Evolutionary conservation across 2,113 vertebrate genomes (phyloP).

Genomic region (Pitta sordida): DNA sequence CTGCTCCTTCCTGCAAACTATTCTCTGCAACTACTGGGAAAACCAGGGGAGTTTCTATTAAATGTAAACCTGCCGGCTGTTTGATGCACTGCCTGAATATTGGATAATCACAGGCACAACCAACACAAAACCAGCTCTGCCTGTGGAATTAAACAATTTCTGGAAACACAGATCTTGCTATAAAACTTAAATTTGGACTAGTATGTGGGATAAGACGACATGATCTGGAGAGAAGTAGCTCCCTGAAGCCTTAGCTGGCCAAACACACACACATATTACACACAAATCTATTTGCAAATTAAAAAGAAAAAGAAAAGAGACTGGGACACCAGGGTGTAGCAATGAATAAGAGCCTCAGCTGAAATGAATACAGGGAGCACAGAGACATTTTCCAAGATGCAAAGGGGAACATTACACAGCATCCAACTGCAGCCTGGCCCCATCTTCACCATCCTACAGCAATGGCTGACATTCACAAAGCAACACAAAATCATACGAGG

Average conservation of each 20-base stretch:
- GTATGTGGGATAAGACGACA: neutral
- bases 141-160: neutral
- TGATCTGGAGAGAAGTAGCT: neutral
- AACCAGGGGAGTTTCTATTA: neutral
- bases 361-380: neutral
- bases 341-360: neutral
- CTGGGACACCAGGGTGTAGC: neutral
- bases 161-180: neutral
- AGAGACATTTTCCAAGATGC: neutral
- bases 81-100: neutral
- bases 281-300: neutral
- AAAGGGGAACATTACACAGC: neutral
- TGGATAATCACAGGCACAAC: neutral
- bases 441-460: neutral
- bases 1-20: neutral
- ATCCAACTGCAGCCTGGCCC: neutral
- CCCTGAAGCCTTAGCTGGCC: neutral
- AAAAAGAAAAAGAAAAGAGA: neutral
- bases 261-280: neutral
- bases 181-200: neutral
- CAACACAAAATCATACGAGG: neutral
- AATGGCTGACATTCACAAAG: neutral
- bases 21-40: neutral
- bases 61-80: neutral
- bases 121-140: neutral